These are phyloP conservation scores for Heteromormyrus szaboi DNA, from an alignment of 2,797 vertebrate genomes.

Conservation along the genomic window DNA sequence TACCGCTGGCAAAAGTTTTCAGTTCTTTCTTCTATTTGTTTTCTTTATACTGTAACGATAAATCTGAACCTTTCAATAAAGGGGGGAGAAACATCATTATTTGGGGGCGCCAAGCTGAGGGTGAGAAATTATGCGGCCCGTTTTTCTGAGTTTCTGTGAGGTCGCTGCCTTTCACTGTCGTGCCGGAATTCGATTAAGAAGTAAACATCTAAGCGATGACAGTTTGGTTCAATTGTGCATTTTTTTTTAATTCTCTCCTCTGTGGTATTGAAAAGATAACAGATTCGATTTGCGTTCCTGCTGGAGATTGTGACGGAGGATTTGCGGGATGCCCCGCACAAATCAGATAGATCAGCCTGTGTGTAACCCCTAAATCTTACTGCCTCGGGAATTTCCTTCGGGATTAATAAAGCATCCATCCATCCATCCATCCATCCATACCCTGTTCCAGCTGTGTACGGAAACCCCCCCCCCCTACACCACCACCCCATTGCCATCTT, in stretches of 20 bases:
- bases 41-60: conserved; percentile 55
- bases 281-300: background rate
- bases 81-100: conserved; percentile 59
- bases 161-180: conserved; percentile 29
- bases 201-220: background rate
- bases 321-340: background rate
- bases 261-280: background rate
- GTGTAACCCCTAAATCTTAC: background rate
- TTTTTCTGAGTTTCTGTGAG: conserved; percentile 21
- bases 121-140: conserved; percentile 58
- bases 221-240: background rate
- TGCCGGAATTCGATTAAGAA: background rate
- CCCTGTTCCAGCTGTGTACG: background rate
- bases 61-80: conserved; percentile 49
- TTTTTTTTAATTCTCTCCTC: background rate
- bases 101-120: conserved; percentile 45
- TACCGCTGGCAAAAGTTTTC: conserved; percentile 43
- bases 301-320: background rate
- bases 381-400: background rate
- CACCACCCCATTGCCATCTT: background rate
- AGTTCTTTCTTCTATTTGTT: conserved; percentile 33
- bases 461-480: background rate
- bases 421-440: background rate
- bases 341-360: background rate
- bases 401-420: background rate